These are phyloP conservation scores for Ophioderma brevispina DNA, from an alignment of 35 echinoderm and acorn worm genomes.

Conservation along the genomic window DNA sequence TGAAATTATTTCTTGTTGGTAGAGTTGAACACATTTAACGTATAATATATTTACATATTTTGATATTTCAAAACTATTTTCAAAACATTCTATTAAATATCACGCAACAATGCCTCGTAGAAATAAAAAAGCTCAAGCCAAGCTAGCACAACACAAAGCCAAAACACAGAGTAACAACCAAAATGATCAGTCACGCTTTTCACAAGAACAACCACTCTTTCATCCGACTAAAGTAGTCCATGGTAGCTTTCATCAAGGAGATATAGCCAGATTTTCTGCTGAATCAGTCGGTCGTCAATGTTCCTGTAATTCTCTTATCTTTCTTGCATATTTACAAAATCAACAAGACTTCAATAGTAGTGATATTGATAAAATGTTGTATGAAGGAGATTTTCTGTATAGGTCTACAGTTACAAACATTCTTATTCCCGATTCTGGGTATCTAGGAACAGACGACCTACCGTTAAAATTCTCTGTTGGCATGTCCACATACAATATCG, in stretches of 20 bases:
- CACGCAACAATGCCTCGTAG: no score
- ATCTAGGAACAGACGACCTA: neutral
- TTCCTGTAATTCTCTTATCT: neutral
- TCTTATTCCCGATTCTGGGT: neutral
- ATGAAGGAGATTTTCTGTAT: neutral
- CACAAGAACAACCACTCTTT: no score
- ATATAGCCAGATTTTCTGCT: neutral
- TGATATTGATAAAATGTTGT: neutral
- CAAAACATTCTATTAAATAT: no score
- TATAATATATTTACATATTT: no score
- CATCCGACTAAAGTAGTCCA: no score
- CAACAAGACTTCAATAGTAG: neutral
- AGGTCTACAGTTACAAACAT: neutral
- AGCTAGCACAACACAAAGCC: no score
- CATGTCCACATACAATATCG: neutral
- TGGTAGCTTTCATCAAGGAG: neutral
- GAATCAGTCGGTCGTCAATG: neutral
- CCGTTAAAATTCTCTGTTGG: neutral
- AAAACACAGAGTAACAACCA: no score
- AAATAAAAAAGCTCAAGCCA: no score
- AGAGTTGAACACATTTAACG: no score
- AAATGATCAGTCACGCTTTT: no score
- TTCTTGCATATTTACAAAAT: neutral
- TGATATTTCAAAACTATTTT: no score
- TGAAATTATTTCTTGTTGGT: no score